Percentiles rank a stretch among this genome's conserved stretches.
phyloP scores from a whole-genome alignment of 2,888 invertebrate genomes.

The Melinopterus prodromus region DNA sequence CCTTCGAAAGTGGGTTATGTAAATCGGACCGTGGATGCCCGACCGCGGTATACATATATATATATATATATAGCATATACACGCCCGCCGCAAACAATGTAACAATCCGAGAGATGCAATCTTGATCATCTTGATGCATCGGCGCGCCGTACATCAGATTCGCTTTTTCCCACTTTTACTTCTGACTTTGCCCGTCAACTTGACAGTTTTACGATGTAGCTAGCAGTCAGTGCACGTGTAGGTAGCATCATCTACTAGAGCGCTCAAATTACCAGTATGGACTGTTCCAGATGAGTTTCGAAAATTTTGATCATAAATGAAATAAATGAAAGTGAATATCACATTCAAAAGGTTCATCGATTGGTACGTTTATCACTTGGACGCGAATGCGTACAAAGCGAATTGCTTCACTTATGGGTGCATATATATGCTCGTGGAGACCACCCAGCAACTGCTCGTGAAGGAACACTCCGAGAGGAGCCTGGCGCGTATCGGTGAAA shows the following conservation, averaged over 20 bases:
- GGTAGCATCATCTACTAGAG: not conserved
- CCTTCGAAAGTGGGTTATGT: slow-evolving; percentile 24
- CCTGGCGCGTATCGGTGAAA: not conserved
- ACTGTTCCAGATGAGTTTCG: not conserved
- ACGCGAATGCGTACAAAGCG: slow-evolving; percentile 9
- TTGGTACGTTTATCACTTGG: slow-evolving; percentile 13
- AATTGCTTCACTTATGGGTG: slow-evolving; percentile 16
- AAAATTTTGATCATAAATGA: not conserved
- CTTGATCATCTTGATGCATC: slow-evolving; percentile 19
- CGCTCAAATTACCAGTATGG: not conserved
- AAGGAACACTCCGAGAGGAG: not conserved
- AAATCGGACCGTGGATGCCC: slow-evolving; percentile 21
- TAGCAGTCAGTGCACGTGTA: not conserved
- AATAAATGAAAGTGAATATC: not conserved
- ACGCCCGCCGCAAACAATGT: slow-evolving; percentile 15
- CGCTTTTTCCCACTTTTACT: slow-evolving; percentile 14
- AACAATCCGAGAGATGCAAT: slow-evolving; percentile 17
- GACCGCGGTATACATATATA: slow-evolving; percentile 7
- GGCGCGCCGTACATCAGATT: slow-evolving; percentile 15
- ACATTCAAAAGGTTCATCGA: not conserved
- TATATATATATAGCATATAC: slow-evolving; percentile 5
- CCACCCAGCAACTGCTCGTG: slow-evolving; percentile 8
- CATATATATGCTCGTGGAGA: slow-evolving; percentile 13
- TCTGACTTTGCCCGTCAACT: not conserved
- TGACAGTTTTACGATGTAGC: not conserved